A percentile compares a stretch with the other conserved stretches of the same genome.
Conservation (phyloP, 2,888 invertebrate genomes). For the Nebria salina region DNA sequence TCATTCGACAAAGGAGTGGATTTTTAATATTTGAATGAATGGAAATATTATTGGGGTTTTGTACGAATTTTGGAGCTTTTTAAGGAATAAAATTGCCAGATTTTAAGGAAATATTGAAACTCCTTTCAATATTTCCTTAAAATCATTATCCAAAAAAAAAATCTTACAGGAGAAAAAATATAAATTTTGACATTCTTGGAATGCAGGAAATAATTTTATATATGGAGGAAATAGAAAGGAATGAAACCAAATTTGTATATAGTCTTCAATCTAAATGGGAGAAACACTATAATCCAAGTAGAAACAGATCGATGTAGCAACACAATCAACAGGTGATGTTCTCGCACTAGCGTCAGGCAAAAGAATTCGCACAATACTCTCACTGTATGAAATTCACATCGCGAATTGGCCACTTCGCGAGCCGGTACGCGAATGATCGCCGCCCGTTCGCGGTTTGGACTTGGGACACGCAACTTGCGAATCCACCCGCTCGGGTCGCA, state of each 20-base stretch:
- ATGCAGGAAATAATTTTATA: neutral
- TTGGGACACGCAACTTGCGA: constrained; percentile 29
- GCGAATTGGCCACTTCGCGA: constrained; percentile 52
- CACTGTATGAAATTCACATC: neutral
- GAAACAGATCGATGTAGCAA: neutral
- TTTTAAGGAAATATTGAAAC: too few species aligned
- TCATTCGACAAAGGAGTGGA: too few species aligned
- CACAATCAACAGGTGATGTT: constrained; percentile 33
- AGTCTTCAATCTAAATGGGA: neutral
- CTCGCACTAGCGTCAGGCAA: neutral
- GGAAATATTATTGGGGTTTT: too few species aligned
- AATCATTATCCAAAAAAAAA: too few species aligned
- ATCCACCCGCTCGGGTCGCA: constrained; percentile 30
- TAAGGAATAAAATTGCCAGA: too few species aligned
- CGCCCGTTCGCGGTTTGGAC: constrained; percentile 8
- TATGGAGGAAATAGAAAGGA: neutral
- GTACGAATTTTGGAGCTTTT: too few species aligned
- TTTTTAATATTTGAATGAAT: too few species aligned
- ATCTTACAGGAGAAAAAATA: too few species aligned
- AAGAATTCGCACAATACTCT: neutral
- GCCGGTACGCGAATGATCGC: constrained; percentile 57
- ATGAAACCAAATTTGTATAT: neutral
- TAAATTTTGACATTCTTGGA: too few species aligned
- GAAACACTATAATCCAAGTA: neutral
- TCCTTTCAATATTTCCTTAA: too few species aligned